Evolutionary conservation across 2,888 invertebrate genomes (phyloP), one percentile per base, ranked within the genome.

Genomic region (Cataglyphis albicans): DNA sequence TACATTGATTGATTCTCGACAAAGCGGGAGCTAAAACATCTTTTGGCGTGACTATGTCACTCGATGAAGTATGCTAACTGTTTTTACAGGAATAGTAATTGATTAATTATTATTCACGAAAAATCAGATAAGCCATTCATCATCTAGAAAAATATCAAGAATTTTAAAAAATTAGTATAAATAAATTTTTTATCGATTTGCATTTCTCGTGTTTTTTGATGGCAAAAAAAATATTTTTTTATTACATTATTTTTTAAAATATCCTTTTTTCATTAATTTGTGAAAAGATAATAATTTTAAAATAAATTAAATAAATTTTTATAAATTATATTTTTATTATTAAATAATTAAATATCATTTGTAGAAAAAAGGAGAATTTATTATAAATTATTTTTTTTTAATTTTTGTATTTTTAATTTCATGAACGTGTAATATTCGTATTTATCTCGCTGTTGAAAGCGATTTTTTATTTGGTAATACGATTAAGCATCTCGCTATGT

Each of bases 181-280:
- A 70, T 70, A 6, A 18, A 18, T 65, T 64, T n/a, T 52, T 52
- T 48, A 38, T 38, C 38, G 38, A 32, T 73, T 73, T 2, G 52
- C 15, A 44, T 29, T 41, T 15, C 29, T n/a, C 1, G 21, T 61
- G 1, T 73, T 41, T 41, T 38, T 7, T 52, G 0, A 48, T 48
- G 18, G 6, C 44, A 48, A 48, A 38, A 38, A 38, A 25, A 0
- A 10, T 35, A n/a, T 35, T 1, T 57, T 57, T 57, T 59, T 15
- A 25, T 41, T 38, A 55, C 0, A 35, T 35, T 3, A 18, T 29
- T 7, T 52, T 52, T 6, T n/a, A 3, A 52, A 21, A 3, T 12
- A 12, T 29, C 0, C 10, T 41, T 59, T 29, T 0, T 0, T 41
- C 18, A 18, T 57, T 21, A 70, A 55, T 32, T 70, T 35, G 55